A percentile compares a stretch with the other conserved stretches of the same genome.
phyloP scores from a whole-genome alignment of 1,140 invertebrate species.

The Propsilocerus akamusi region DNA sequence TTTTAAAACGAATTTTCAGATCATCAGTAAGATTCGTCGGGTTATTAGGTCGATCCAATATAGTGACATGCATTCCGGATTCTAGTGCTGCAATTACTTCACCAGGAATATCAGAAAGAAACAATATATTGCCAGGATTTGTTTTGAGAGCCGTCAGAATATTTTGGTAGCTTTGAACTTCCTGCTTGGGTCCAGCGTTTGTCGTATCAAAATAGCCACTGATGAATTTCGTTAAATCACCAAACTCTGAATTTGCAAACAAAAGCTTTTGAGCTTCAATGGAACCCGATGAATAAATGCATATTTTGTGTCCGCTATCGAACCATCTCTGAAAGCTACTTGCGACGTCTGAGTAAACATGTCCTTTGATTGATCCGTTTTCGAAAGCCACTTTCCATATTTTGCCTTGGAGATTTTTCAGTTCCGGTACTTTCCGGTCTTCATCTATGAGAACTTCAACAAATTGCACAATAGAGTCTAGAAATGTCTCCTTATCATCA shows the following conservation, averaged over 20 bases:
- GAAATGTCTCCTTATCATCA: slow-evolving; percentile 31
- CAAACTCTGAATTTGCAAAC: slow-evolving; percentile 54
- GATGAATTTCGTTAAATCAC: slow-evolving; percentile 57
- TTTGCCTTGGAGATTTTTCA: slow-evolving; percentile 76
- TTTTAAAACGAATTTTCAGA: no score
- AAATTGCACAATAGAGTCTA: slow-evolving; percentile 39
- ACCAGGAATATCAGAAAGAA: slow-evolving; percentile 62
- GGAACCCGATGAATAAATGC: slow-evolving; percentile 84
- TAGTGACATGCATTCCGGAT: slow-evolving; percentile 43
- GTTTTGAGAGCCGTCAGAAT: slow-evolving; percentile 49
- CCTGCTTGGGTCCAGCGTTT: slow-evolving; percentile 52
- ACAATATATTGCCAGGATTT: slow-evolving; percentile 48
- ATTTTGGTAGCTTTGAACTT: slow-evolving; percentile 48
- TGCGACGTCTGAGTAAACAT: slow-evolving; percentile 73
- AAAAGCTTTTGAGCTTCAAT: slow-evolving; percentile 78
- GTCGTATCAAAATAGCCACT: slow-evolving; percentile 74
- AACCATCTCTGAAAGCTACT: slow-evolving; percentile 51
- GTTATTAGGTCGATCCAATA: slow-evolving; percentile 67
- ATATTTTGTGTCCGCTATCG: slow-evolving; percentile 43
- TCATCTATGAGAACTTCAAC: slow-evolving; percentile 62
- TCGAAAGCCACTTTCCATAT: slow-evolving; percentile 76
- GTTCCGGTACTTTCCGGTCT: slow-evolving; percentile 56
- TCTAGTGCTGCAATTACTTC: slow-evolving; percentile 62
- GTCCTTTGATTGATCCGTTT: slow-evolving; percentile 55
- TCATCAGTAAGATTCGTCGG: no score